Evolutionary conservation across 2,888 invertebrate species (phyloP).

Genomic region (Drosophila austrosaltans): DNA sequence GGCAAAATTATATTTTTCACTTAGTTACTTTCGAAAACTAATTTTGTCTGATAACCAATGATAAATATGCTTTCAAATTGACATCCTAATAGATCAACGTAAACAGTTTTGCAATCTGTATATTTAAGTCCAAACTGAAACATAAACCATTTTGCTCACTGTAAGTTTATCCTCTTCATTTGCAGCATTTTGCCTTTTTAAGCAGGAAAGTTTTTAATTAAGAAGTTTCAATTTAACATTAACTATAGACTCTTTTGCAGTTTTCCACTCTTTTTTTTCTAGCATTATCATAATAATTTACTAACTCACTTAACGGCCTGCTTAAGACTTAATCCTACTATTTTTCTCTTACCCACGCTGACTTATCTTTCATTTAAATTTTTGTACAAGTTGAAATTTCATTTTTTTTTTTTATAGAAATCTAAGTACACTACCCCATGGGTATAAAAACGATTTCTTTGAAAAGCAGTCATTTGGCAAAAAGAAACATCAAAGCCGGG

Average conservation of each 20-base stretch:
- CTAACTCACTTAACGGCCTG: slow-evolving; percentile 58
- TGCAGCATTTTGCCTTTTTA: slow-evolving; percentile 37
- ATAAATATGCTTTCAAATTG: no score
- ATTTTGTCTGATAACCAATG: not conserved
- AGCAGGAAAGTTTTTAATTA: slow-evolving; percentile 70
- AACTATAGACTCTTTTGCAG: slow-evolving; percentile 49
- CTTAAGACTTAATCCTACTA: slow-evolving; percentile 5
- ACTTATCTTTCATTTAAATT: slow-evolving; percentile 32
- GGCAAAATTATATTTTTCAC: not conserved
- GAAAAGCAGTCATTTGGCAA: not conserved
- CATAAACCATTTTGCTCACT: not conserved
- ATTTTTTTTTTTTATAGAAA: not conserved
- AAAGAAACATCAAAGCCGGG: not conserved
- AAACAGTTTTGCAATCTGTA: no score
- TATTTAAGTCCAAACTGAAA: no score
- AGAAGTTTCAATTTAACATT: slow-evolving; percentile 67
- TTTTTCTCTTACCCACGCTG: slow-evolving; percentile 16
- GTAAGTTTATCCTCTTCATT: slow-evolving; percentile 22
- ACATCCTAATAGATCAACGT: no score
- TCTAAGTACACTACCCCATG: not conserved
- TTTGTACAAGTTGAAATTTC: slow-evolving; percentile 10
- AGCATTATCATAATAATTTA: slow-evolving; percentile 62
- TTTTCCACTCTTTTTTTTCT: slow-evolving; percentile 30
- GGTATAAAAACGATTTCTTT: not conserved
- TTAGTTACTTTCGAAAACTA: not conserved